Conservation (phyloP, 2,113 vertebrate species). For the Grus americana region DNA sequence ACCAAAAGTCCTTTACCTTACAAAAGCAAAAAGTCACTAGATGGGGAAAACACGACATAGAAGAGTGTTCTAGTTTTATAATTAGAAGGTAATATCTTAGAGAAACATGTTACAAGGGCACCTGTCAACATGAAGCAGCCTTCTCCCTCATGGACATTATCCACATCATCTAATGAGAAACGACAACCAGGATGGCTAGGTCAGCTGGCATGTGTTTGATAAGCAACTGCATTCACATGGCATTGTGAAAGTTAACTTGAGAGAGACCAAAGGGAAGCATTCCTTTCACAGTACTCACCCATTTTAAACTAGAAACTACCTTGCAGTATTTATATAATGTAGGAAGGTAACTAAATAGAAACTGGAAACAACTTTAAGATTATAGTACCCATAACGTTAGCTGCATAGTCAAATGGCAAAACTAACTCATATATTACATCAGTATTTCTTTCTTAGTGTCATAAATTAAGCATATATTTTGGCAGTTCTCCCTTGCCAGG, state of each 20-base stretch:
- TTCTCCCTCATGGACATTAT: not conserved
- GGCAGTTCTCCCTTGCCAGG: not conserved
- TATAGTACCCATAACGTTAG: not conserved
- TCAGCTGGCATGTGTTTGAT: not conserved
- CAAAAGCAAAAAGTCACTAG: not conserved
- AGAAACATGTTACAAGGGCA: not conserved
- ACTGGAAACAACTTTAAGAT: constrained; percentile 7
- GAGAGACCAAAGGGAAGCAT: not conserved
- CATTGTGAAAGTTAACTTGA: not conserved
- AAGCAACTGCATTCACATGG: not conserved
- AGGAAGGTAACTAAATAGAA: constrained; percentile 9
- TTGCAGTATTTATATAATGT: not conserved
- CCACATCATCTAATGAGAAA: not conserved
- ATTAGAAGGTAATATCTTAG: not conserved
- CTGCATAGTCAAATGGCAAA: not conserved
- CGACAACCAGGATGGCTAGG: not conserved
- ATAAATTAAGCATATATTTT: constrained; percentile 43
- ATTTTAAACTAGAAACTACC: not conserved
- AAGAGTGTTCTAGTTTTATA: not conserved
- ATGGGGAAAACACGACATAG: not conserved
- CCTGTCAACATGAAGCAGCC: not conserved
- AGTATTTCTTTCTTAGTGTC: constrained; percentile 32
- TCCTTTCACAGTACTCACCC: not conserved
- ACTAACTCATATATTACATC: constrained; percentile 9
- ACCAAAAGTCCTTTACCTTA: not conserved